Evolutionary conservation across 2,113 vertebrate species (phyloP), one percentile per base, ranked within the genome.

Genomic region (Sapajus apella): DNA sequence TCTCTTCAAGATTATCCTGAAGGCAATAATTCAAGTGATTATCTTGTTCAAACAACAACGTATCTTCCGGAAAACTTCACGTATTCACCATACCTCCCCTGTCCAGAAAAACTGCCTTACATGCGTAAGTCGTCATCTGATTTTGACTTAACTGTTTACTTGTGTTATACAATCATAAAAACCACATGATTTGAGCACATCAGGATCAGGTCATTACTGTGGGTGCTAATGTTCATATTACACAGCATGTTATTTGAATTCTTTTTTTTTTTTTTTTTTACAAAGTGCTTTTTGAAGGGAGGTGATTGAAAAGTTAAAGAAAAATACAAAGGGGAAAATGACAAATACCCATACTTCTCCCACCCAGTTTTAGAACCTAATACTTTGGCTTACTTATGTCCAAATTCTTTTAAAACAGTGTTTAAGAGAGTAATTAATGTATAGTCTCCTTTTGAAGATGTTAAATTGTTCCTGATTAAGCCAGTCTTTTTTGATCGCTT

Each of bases 41-140:
- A 98, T 96, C 97, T 99, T 98, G 98, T 99, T 97, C 99, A 99
- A 98, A 99, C 99, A 93, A 99, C 99, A 83, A 98, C 99, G 45
- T 99, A 99, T 98, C 99, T 99, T 97, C 99, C 99, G 55, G 99
- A 99, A 98, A 99, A 99, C 98, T 99, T 99, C 98, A 99, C 99
- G 79, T 99, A 99, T 55, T 99, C 98, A 97, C 99, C 99, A 95
- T 98, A 99, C 97, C 99, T 99, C 92, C 99, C 99, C 95, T 99
- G 99, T 97, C 99, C 99, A 81, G 99, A 99, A 97, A 99, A 99
- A 95, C 99, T 99, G 98, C 99, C 99, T 99, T 99, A 99, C 96
- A 99, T 99, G 99, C 99, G 99, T 99, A 98, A 99, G 99, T 99
- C 12, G 94, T 87, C 88, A 95, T 50, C 40, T 91, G 6, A 43